Evolutionary conservation across 2,888 invertebrate species (phyloP).

Genomic region (Leucania comma): DNA sequence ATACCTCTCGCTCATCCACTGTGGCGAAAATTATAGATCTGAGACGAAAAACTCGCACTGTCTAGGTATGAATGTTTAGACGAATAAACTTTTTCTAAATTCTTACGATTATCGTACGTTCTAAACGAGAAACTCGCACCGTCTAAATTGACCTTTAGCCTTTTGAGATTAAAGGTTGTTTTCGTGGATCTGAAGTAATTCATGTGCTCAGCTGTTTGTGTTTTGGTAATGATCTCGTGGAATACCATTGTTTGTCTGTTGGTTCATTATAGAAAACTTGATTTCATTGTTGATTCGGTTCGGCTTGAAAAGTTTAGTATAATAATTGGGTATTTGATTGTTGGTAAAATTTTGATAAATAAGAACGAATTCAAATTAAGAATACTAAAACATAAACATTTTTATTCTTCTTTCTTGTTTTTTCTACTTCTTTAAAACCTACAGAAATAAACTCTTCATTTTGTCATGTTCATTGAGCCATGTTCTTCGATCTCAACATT

Average conservation of each 20-base stretch:
- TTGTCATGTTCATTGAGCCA: not conserved
- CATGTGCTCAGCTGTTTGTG: conserved; percentile 17
- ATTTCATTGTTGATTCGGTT: conserved; percentile 7
- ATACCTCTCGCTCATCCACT: no score
- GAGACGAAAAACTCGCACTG: no score
- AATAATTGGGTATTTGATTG: not conserved
- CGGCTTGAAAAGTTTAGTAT: not conserved
- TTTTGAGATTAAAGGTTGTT: conserved; percentile 36
- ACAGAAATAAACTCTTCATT: not conserved
- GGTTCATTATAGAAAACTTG: not conserved
- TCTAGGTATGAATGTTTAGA: no score
- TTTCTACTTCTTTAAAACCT: not conserved
- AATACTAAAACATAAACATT: no score
- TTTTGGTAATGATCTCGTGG: conserved; percentile 11
- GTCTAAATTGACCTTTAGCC: no score
- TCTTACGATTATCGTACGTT: no score
- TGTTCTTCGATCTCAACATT: not conserved
- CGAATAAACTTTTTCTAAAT: no score
- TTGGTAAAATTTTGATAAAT: no score
- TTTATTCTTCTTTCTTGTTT: no score
- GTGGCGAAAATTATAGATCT: no score
- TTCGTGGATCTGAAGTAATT: conserved; percentile 20
- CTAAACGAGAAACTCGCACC: no score
- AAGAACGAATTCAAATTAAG: no score
- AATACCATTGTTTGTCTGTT: conserved; percentile 18